These are phyloP conservation scores for Odontophorus gujanensis DNA, from an alignment of 2,113 vertebrate genomes.

Conservation along the genomic window DNA sequence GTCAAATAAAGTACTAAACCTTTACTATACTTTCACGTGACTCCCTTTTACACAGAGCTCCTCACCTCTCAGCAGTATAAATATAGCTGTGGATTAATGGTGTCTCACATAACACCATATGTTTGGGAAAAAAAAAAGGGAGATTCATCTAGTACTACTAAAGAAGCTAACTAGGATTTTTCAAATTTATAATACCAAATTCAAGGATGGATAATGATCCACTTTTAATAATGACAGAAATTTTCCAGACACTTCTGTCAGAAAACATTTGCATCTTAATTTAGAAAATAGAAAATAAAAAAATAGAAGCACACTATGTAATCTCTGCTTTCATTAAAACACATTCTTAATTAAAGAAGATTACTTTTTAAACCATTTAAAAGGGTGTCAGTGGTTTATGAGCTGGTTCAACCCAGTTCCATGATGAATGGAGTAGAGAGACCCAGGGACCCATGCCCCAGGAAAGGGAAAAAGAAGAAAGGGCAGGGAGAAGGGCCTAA, in stretches of 20 bases:
- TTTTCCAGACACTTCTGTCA: neutral
- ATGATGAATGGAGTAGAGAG: no score
- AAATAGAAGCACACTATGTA: neutral
- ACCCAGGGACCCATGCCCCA: no score
- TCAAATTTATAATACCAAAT: neutral
- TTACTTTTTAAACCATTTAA: slow-evolving; percentile 33
- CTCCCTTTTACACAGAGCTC: fast-evolving
- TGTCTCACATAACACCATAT: neutral
- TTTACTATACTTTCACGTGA: neutral
- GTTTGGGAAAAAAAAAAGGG: neutral
- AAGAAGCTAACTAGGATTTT: neutral
- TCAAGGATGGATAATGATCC: neutral
- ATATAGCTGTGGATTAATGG: fast-evolving
- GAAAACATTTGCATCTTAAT: neutral
- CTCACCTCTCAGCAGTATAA: fast-evolving
- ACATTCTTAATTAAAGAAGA: neutral
- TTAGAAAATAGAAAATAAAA: neutral
- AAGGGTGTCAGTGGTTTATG: neutral
- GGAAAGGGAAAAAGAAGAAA: no score
- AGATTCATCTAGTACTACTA: neutral
- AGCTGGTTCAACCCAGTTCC: no score
- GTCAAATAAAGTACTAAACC: neutral
- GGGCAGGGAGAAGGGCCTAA: no score
- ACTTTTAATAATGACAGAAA: neutral
- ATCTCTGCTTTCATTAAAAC: neutral